Evolutionary conservation across 2,113 vertebrate genomes (phyloP), one percentile per base, ranked within the genome.

Genomic region (Myodes glareolus): DNA sequence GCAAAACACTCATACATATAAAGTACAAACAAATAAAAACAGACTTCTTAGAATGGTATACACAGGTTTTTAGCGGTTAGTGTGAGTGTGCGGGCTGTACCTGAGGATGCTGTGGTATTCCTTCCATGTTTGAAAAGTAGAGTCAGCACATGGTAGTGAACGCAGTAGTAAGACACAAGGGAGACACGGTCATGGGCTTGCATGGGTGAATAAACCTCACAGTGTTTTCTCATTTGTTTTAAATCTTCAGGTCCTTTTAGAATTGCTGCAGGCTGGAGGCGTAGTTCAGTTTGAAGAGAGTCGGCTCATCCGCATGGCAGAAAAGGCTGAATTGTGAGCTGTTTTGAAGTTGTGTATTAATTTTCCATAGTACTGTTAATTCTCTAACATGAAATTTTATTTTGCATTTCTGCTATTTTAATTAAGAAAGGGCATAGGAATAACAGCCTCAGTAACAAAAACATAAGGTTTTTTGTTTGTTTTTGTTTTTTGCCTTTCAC

Each of bases 301-400:
- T 36, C 98, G 99, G 25, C 99, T 99, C 47, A 98, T 99, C 97
- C 97, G 98, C 65, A 98, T 99, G 98, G 99, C 99, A 96, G 99
- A 99, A 96, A 99, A 99, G 97, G 99, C 99, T 14, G 99, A 99
- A 93, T 99, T 99, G 99, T 99, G 98, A 99, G 99, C 99, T 96
- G 19, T 76, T 87, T 95, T 90, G 14, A 96, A 95, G 27, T 16
- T 50, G 4, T 78, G 0, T 75, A 55, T 95, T 93, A 82, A 63
- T 95, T 94, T 91, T 70, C 39, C 9, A 33, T 86, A 75, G 1
- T 88, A 81, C 68, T 94, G 23, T 94, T 93, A 2, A 76, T 96
- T 95, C 88, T 95, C 23, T 95, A 45, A 93, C 12, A n/a, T 88
- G 92, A 93, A 94, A 58, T 39, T 73, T 88, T 91, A 91, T 47